Base-by-base conservation (phyloP, 2,888 invertebrate genomes). In the Trichogramma evanescens region DNA sequence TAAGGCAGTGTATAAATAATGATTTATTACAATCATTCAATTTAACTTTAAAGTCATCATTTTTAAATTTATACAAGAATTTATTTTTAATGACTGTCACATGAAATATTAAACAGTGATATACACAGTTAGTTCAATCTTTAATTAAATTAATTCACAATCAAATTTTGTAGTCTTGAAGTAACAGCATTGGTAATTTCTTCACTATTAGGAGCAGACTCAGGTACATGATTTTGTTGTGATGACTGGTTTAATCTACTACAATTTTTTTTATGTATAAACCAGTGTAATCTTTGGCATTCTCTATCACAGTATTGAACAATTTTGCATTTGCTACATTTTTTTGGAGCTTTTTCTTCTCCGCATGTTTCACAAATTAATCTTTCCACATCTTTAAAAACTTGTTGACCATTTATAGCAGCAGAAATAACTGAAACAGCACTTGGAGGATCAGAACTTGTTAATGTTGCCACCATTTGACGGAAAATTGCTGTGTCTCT, bases 201-300 rank as follows among this genome's bases (percentile, higher is more conserved):
- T 54, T 71, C 71, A 60, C 68, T 71, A 61, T 73, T 74, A 50
- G 67, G 66, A 6, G 75, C 74, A 6, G 67, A 67, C 10, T 72
- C 59, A 62, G 74, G 74, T 5, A 58, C 48, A 41, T 59, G 53
- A 2, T 26, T 26, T 38, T 51, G 42, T 26, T 59, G 55, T 4
- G 60, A 62, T 60, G 70, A 69, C 65, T 78, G 72, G 62, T 74
- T 77, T 41, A 88, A 83, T 65, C 89, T 81, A 61, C 86, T 84
- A 72, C 93, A 94, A 45, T 86, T 87, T 72, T 92, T 93, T 79
- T 93, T 93, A 76, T 94, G 93, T 71, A 91, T 86, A 72, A 90
- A 91, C 93, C 93, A 93, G 75, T 93, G 96, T 52, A 96, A 80
- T 66, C 93, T 86, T 77, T 99, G 98, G 76, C 99, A 99, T 72